phyloP scores from a whole-genome alignment of 2,888 invertebrate species.

The Rotaria sp. region DNA sequence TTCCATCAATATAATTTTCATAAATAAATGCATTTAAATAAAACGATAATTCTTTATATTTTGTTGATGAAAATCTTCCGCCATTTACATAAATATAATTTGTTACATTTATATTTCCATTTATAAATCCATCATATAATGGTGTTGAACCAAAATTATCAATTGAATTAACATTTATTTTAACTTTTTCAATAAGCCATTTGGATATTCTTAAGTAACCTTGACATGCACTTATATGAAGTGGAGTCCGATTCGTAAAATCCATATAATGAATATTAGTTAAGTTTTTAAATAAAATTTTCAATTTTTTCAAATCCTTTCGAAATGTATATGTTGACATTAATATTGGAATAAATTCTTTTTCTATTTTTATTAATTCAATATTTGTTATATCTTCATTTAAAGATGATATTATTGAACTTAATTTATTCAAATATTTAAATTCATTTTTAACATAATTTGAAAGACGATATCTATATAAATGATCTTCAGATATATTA shows the following conservation, averaged over 20 bases:
- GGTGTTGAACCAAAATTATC: neutral
- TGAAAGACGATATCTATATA: neutral
- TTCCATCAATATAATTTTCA: neutral
- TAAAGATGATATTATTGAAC: no score
- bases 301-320: neutral
- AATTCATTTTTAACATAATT: neutral
- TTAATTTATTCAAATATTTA: neutral
- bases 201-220: neutral
- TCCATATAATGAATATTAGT: neutral
- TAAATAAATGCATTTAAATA: neutral
- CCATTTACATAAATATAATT: no score
- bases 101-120: no score
- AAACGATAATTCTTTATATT: neutral
- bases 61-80: neutral
- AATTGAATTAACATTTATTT: neutral
- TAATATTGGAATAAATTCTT: neutral
- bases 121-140: neutral
- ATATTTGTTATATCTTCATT: neutral
- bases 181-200: neutral
- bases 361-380: neutral
- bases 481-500: neutral
- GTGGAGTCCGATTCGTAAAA: neutral
- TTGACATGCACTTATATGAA: neutral
- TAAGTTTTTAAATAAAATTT: neutral
- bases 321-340: neutral